Evolutionary conservation across 2,797 vertebrate species (phyloP).

Genomic region (Poeciliopsis presidionis): DNA sequence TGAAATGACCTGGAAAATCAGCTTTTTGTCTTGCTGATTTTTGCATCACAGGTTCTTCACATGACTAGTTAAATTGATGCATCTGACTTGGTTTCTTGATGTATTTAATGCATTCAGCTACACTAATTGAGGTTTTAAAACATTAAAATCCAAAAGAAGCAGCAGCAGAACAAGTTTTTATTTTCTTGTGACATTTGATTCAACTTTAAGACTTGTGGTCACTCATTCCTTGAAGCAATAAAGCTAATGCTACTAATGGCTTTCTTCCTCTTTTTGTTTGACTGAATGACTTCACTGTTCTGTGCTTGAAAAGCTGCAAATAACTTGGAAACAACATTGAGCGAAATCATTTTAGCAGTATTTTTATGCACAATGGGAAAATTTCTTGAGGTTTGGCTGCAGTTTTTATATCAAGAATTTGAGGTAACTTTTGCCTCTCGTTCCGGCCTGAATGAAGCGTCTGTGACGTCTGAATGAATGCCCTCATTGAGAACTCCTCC

Average conservation of each 20-base stretch:
- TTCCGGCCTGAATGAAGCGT: conserved; percentile 23
- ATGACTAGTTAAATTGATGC: background rate
- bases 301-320: background rate
- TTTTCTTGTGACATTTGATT: background rate
- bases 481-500: conserved; percentile 59
- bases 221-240: background rate
- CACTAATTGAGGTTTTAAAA: background rate
- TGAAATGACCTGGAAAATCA: background rate
- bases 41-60: background rate
- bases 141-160: background rate
- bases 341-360: background rate
- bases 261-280: background rate
- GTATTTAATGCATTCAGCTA: background rate
- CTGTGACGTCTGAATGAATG: conserved; percentile 61
- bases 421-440: conserved; percentile 22
- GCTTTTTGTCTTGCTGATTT: background rate
- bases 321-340: background rate
- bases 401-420: background rate
- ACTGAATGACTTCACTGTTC: background rate
- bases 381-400: background rate
- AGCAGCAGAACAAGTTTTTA: background rate
- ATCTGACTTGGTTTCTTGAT: background rate
- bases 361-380: background rate
- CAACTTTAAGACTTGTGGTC: background rate
- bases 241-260: background rate